A percentile compares a stretch with the other conserved stretches of the same genome.
phyloP scores from a whole-genome alignment of 2,113 vertebrate genomes.

The Rhinichthys klamathensis region DNA sequence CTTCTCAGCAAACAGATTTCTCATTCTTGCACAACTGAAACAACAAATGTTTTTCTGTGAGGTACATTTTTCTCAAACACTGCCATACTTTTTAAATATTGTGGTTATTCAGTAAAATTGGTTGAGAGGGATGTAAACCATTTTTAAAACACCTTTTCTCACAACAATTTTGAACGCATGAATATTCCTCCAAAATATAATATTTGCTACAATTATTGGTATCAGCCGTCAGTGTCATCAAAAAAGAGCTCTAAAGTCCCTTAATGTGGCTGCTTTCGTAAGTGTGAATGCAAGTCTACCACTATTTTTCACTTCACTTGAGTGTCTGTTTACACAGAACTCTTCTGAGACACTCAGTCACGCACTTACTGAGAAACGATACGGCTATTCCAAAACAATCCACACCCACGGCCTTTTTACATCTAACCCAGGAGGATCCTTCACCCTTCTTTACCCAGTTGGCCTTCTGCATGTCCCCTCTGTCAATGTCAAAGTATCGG shows the following conservation, averaged over 20 bases:
- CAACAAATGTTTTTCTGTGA: background rate
- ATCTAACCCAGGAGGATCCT: conserved; percentile 36
- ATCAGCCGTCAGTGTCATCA: background rate
- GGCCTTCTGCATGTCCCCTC: background rate
- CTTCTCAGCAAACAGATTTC: conserved; percentile 1
- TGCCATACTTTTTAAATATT: background rate
- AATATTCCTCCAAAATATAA: background rate
- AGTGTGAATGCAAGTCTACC: background rate
- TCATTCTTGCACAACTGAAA: conserved; percentile 10
- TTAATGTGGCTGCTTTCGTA: background rate
- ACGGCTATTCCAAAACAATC: conserved; percentile 6
- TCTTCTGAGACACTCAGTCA: background rate
- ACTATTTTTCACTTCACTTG: background rate
- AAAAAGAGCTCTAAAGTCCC: background rate
- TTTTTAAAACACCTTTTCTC: background rate
- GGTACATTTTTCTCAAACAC: background rate
- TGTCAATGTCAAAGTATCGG: conserved; percentile 13
- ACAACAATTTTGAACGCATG: background rate
- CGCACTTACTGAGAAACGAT: background rate
- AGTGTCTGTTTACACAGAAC: conserved; percentile 8
- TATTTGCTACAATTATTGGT: background rate
- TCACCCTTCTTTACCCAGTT: background rate
- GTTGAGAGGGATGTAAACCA: background rate
- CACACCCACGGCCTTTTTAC: background rate
- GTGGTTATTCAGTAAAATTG: background rate